These are phyloP conservation scores for Vireo griseus DNA, from an alignment of 2,797 vertebrate species.

Conservation along the genomic window DNA sequence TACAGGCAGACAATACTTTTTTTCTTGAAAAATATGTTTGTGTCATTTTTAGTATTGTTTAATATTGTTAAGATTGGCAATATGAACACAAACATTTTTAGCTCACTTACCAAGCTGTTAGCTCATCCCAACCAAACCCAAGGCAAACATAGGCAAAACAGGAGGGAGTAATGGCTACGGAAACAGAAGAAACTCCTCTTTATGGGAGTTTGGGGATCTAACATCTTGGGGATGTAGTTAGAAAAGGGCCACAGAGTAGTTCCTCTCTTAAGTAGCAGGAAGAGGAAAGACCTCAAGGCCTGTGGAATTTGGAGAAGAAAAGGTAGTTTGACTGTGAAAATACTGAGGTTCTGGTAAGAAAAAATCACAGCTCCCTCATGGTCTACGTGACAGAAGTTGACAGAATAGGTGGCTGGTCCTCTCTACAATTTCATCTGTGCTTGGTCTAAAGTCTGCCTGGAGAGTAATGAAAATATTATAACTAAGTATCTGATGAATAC, in stretches of 20 bases:
- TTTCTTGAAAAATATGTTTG: not conserved
- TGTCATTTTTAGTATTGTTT: not conserved
- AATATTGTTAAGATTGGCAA: not conserved
- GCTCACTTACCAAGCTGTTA: not conserved
- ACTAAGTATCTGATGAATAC: not conserved
- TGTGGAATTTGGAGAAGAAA: not conserved
- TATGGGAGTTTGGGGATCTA: too few species aligned
- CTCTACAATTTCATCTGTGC: not conserved
- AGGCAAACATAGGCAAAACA: not conserved
- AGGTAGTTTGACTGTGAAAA: not conserved
- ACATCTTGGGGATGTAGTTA: not conserved
- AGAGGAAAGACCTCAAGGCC: not conserved
- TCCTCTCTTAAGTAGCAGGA: not conserved
- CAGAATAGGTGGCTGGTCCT: not conserved
- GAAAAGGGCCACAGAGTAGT: not conserved
- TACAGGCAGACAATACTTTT: not conserved
- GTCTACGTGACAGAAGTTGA: not conserved
- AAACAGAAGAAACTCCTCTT: not conserved
- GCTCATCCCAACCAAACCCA: not conserved
- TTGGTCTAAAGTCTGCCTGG: not conserved
- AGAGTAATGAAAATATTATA: not conserved
- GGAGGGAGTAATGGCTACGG: not conserved
- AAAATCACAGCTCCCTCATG: not conserved
- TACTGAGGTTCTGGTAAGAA: not conserved
- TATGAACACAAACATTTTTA: not conserved